A percentile compares a stretch with the other conserved stretches of the same genome.
phyloP scores from a whole-genome alignment of 2,888 invertebrate species.

The Drosophila emarginata region DNA sequence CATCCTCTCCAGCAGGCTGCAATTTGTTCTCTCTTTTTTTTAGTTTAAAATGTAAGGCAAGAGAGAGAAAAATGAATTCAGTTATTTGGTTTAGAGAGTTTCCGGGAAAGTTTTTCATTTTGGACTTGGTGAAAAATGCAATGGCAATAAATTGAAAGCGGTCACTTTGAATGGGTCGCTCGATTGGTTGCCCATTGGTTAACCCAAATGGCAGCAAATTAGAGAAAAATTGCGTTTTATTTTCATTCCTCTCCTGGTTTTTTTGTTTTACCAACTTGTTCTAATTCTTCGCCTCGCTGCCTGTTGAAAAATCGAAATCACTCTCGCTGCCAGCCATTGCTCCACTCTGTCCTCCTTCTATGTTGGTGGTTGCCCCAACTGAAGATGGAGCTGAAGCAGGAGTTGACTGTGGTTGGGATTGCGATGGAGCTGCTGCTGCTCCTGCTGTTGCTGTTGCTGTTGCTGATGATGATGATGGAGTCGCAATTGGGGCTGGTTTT shows the following conservation, averaged over 20 bases:
- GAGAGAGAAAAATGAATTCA: too few relatives aligned
- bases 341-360: constrained; percentile 22
- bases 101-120: too few relatives aligned
- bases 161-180: constrained; percentile 51
- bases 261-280: constrained; percentile 52
- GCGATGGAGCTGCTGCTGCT: neutral
- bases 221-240: constrained; percentile 38
- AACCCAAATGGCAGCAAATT: constrained; percentile 75
- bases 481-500: constrained; percentile 59
- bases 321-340: constrained; percentile 75
- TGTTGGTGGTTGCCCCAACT: constrained; percentile 5
- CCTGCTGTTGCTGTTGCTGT: constrained; percentile 8
- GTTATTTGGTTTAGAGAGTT: too few relatives aligned
- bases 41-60: too few relatives aligned
- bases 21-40: too few relatives aligned
- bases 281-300: constrained; percentile 77
- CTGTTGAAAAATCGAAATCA: constrained; percentile 82
- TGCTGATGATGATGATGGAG: constrained; percentile 23
- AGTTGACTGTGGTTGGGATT: neutral
- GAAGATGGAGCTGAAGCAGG: constrained; percentile 25
- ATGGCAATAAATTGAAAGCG: constrained; percentile 63
- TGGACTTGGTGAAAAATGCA: constrained; percentile 17
- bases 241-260: constrained; percentile 30
- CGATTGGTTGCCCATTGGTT: constrained; percentile 52
- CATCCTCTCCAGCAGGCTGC: too few relatives aligned